Percentiles rank a stretch among this genome's conserved stretches.
phyloP scores from a whole-genome alignment of 2,888 invertebrate genomes.

The Clostera curtula region DNA sequence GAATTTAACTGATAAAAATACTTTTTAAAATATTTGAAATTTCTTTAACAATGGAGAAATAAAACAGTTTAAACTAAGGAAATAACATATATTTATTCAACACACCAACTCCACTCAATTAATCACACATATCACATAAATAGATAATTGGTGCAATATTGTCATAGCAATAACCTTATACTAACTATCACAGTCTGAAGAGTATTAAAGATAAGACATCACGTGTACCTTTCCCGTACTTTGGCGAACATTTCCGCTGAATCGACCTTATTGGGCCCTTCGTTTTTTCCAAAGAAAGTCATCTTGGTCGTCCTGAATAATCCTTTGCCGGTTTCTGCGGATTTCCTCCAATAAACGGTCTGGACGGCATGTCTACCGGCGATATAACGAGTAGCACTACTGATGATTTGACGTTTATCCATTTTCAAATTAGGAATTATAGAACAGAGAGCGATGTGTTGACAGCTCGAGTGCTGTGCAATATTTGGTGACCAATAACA shows the following conservation, averaged over 20 bases:
- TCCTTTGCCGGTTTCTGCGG: conserved; percentile 59
- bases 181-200: conserved; percentile 32
- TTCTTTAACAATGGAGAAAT: no score
- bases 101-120: conserved; percentile 12
- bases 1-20: no score
- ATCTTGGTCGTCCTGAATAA: conserved; percentile 74
- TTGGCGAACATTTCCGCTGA: conserved; percentile 63
- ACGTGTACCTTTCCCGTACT: conserved; percentile 59
- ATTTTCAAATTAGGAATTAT: conserved; percentile 24
- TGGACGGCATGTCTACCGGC: conserved; percentile 84
- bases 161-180: conserved; percentile 11
- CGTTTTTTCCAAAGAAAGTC: conserved; percentile 73
- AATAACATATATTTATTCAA: conserved; percentile 24
- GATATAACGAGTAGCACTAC: conserved; percentile 82
- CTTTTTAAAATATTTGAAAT: no score
- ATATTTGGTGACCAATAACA: conserved; percentile 9
- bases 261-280: conserved; percentile 56
- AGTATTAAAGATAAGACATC: conserved; percentile 10
- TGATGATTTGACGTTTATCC: conserved; percentile 76
- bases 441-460: conserved; percentile 6
- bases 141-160: conserved; percentile 20
- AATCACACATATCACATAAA: conserved; percentile 9
- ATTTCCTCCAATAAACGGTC: conserved; percentile 84
- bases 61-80: no score
- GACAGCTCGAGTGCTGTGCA: conserved; percentile 6